Percentiles rank a stretch among this genome's conserved stretches.
phyloP scores from a whole-genome alignment of 2,113 vertebrate species.

The Ameiurus melas region DNA sequence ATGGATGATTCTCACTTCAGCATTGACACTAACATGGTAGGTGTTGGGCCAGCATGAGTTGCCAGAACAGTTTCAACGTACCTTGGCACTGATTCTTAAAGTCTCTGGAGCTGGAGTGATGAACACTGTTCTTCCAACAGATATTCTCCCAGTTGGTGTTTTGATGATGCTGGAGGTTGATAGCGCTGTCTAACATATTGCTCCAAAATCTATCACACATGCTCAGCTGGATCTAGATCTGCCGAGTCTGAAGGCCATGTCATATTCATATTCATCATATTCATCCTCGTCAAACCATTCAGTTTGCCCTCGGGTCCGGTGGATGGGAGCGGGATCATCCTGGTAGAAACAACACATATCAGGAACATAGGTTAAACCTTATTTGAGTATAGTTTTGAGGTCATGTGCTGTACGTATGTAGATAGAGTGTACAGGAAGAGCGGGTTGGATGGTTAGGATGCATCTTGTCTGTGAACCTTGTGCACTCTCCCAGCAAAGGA shows the following conservation, averaged over 20 bases:
- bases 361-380: background rate
- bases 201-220: background rate
- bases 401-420: background rate
- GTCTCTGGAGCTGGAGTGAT: background rate
- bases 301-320: background rate
- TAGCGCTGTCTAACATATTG: background rate
- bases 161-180: background rate
- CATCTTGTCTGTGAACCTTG: slow-evolving; percentile 49
- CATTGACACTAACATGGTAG: background rate
- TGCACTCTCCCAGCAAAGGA: slow-evolving; percentile 69
- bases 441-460: slow-evolving; percentile 52
- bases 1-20: background rate
- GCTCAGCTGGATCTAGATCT: background rate
- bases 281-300: background rate
- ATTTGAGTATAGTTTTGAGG: background rate
- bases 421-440: slow-evolving; percentile 18
- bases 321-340: background rate
- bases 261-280: background rate
- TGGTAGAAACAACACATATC: background rate
- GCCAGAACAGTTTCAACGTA: background rate
- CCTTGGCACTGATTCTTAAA: background rate
- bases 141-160: background rate
- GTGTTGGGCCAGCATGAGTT: background rate
- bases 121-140: background rate
- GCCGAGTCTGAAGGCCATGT: background rate